Evolutionary conservation across 1,140 invertebrate species (phyloP), one percentile per base, ranked within the genome.

Genomic region (Ceratosolen fusciceps): DNA sequence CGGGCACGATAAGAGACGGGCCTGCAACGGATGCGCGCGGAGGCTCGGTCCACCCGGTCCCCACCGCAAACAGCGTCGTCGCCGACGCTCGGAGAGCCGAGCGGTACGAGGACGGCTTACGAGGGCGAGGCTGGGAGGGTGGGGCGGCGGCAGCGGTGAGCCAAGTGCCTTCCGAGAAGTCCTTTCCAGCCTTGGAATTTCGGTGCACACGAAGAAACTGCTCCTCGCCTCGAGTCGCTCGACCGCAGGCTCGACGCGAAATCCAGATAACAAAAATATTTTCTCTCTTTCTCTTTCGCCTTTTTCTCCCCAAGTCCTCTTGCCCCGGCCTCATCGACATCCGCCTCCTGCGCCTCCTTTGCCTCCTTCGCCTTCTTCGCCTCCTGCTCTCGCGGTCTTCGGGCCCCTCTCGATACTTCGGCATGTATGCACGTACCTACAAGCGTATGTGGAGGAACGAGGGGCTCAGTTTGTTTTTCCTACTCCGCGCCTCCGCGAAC

Each of bases 251-350:
- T 10, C 75, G 70, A 74, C 71, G 58, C 71, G 31, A 73, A 77
- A 74, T 79, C 68, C 77, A 79, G 77, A 79, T 79, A 79, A 79
- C 70, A 79, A 79, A 79, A 73, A 79, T 79, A 73, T 79, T 73
- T 67, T 26, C 58, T 47, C 60, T 62, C 75, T 47, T 26, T 77
- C 58, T 75, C 60, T 67, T 26, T 65, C 43, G 7, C 52, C 29
- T n/a, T 12, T 16, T 19, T 71, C 37, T 58, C n/a, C 21, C 7
- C 21, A n/a, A 24, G 24, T 16, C 12, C 12, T 43, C 39, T 43
- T 43, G 5, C 12, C 12, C 39, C 39, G 39, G 5, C 39, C 12
- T 43, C 39, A 43, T 43, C 12, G 39, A 5, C 39, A 43, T 12
- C 12, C 39, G 5, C 39, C 12, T 12, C 12, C 39, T 12, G 39